phyloP scores from a whole-genome alignment of 2,113 vertebrate genomes.

The Cyrtonyx montezumae region DNA sequence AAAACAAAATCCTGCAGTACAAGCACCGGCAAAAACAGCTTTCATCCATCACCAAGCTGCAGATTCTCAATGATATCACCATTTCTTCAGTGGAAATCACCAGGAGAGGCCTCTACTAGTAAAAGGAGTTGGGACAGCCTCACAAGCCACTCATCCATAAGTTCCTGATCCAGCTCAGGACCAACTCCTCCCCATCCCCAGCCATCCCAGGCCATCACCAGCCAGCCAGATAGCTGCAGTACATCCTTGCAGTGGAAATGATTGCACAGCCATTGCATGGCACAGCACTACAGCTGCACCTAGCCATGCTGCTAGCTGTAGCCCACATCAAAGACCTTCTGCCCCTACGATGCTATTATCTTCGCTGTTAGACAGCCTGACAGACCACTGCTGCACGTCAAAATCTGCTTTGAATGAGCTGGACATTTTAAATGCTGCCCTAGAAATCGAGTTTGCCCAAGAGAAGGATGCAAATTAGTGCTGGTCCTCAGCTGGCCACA shows the following conservation, averaged over 20 bases:
- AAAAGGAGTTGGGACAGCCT: fast-evolving
- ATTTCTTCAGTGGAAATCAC: slow-evolving; percentile 82
- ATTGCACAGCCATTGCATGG: neutral
- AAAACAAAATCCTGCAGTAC: slow-evolving; percentile 79
- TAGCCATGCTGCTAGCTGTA: fast-evolving
- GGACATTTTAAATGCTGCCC: neutral
- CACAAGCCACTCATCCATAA: fast-evolving
- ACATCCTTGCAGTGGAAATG: fast-evolving
- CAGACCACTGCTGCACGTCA: neutral
- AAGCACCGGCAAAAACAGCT: slow-evolving; percentile 79
- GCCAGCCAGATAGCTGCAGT: fast-evolving
- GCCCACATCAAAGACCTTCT: neutral
- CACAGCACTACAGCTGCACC: neutral
- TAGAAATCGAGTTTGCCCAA: neutral
- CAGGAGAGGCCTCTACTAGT: slow-evolving; percentile 72
- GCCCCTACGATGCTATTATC: neutral
- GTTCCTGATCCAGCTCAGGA: neutral
- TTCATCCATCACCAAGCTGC: slow-evolving; percentile 78
- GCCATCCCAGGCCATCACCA: neutral
- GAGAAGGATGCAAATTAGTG: neutral
- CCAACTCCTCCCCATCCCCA: neutral
- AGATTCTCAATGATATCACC: slow-evolving; percentile 78
- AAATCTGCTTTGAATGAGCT: neutral
- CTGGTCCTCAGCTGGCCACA: fast-evolving
- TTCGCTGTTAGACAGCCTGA: neutral